Percentiles rank a stretch among this genome's conserved stretches.
Conservation (phyloP, 2,113 vertebrate species). For the Microtus richardsoni region DNA sequence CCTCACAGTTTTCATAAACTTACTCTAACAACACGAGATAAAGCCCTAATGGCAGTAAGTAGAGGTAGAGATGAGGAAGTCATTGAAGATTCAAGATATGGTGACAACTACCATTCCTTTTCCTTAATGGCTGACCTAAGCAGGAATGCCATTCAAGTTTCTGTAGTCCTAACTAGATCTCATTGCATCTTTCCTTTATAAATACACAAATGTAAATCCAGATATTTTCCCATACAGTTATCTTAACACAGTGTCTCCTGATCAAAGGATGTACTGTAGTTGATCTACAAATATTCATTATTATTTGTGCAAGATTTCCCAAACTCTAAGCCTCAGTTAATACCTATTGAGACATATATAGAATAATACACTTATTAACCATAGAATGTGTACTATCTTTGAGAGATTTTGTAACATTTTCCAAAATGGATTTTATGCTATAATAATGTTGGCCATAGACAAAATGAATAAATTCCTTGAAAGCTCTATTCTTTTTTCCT, state of each 20-base stretch:
- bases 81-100: background rate
- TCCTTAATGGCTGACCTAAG: background rate
- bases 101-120: background rate
- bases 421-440: background rate
- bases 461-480: constrained; percentile 20
- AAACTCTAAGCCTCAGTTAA: background rate
- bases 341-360: background rate
- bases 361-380: background rate
- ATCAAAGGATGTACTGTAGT: background rate
- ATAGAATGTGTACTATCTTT: background rate
- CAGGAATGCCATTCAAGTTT: background rate
- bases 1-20: background rate
- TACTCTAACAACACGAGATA: background rate
- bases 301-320: constrained; percentile 31
- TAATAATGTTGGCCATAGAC: background rate
- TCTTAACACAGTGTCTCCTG: background rate
- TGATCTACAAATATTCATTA: constrained; percentile 2
- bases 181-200: constrained; percentile 32
- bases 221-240: constrained; percentile 6
- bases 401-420: constrained; percentile 13
- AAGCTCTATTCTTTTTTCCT: background rate
- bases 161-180: background rate
- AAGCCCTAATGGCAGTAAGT: background rate
- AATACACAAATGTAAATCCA: background rate
- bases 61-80: background rate